Percentiles rank a stretch among this genome's conserved stretches.
phyloP scores from a whole-genome alignment of 2,113 vertebrate species.

The Sphaerodactylus townsendi region DNA sequence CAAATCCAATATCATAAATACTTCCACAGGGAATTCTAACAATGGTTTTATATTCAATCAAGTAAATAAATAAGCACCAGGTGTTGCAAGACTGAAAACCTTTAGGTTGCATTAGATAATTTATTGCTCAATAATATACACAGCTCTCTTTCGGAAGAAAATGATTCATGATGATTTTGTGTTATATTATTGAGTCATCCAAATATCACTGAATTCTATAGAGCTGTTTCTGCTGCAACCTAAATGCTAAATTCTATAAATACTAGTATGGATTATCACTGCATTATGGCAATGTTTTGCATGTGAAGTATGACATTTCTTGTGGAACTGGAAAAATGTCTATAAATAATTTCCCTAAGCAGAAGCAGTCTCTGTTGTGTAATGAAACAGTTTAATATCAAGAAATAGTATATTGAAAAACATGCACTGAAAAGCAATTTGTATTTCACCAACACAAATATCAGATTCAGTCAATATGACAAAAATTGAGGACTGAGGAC shows the following conservation, averaged over 20 bases:
- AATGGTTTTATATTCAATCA: neutral
- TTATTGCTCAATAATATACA: slow-evolving; percentile 58
- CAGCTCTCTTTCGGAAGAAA: slow-evolving; percentile 31
- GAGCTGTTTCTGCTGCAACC: slow-evolving; percentile 28
- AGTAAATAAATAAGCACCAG: neutral
- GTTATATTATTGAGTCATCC: slow-evolving; percentile 30
- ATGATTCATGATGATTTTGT: slow-evolving; percentile 53
- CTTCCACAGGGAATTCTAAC: slow-evolving; percentile 24
- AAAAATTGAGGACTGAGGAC: neutral
- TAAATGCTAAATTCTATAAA: slow-evolving; percentile 28
- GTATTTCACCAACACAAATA: neutral
- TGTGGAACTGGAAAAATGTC: neutral
- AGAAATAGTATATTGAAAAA: neutral
- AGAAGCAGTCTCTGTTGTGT: slow-evolving; percentile 20
- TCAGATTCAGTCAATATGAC: neutral
- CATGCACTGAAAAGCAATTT: neutral
- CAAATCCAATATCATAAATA: slow-evolving; percentile 18
- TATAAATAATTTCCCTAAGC: slow-evolving; percentile 33
- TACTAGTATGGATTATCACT: slow-evolving; percentile 19
- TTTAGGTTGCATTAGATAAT: slow-evolving; percentile 39
- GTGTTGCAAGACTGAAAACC: slow-evolving; percentile 30
- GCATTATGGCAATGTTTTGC: neutral
- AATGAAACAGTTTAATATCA: slow-evolving; percentile 29
- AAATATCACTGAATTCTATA: neutral
- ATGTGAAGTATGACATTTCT: slow-evolving; percentile 29